These are phyloP conservation scores for Apoda limacodes DNA, from an alignment of 2,888 invertebrate species.

Conservation along the genomic window DNA sequence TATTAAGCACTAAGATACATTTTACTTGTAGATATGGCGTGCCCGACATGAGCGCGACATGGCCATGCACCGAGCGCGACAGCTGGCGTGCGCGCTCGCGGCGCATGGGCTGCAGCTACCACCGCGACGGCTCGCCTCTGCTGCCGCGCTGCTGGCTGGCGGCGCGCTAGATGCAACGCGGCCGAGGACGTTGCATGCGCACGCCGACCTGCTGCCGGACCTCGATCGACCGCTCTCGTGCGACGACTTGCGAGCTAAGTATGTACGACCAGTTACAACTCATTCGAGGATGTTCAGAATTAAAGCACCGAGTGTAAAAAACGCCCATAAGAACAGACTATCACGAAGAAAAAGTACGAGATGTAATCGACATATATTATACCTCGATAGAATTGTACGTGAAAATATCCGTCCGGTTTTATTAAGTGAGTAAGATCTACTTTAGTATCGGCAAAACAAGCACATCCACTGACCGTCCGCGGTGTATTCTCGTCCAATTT, in stretches of 20 bases:
- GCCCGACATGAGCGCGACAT: conserved; percentile 91
- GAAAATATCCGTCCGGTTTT: too few relatives aligned
- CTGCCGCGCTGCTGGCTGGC: conserved; percentile 69
- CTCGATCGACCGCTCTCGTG: conserved; percentile 63
- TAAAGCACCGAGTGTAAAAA: too few relatives aligned
- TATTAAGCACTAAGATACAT: conserved; percentile 77
- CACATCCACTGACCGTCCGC: too few relatives aligned
- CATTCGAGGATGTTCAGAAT: too few relatives aligned
- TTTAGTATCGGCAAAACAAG: too few relatives aligned
- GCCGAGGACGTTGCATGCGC: conserved; percentile 53
- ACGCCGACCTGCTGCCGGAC: conserved; percentile 54
- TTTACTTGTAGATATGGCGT: conserved; percentile 82
- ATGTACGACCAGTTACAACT: too few relatives aligned
- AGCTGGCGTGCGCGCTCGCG: conserved; percentile 87
- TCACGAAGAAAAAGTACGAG: too few relatives aligned
- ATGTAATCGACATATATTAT: too few relatives aligned
- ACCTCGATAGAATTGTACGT: too few relatives aligned
- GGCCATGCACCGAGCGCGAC: conserved; percentile 84
- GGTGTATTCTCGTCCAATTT: too few relatives aligned
- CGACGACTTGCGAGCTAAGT: conserved; percentile 57
- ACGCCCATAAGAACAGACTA: too few relatives aligned
- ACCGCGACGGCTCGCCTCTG: conserved; percentile 74
- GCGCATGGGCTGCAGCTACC: conserved; percentile 85
- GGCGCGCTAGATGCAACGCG: conserved; percentile 68
- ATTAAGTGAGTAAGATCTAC: too few relatives aligned